Evolutionary conservation across 2,113 vertebrate genomes (phyloP), one percentile per base, ranked within the genome.

Genomic region (Galeopterus variegatus): DNA sequence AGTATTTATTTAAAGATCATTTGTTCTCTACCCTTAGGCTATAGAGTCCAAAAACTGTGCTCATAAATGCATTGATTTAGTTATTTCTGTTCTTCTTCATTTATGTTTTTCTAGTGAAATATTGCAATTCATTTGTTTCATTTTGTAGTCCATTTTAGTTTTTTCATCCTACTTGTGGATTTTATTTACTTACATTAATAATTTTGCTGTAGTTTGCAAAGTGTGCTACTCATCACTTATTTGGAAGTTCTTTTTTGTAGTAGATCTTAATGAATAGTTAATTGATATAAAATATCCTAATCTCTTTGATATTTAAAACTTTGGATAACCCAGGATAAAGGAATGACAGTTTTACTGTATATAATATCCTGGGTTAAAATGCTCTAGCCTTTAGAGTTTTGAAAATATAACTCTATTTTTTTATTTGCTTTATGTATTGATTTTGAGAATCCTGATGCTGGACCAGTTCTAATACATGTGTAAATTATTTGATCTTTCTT

Each of bases 401-500:
- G 52, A 87, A 87, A 87, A 45, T 41, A 11, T 45, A 58, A 2
- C 17, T 73, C 10, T 56, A 23, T 17, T 33, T n/a, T 87, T 73
- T 23, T n/a, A 73, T 58, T 62, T 75, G 19, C 41, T 48, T 33
- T 75, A 18, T 75, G 19, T 75, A 19, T 62, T n/a, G 86, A 24
- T 88, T 88, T 75, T 88, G 28, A 88, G 86, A 88, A 88, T 88
- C 28, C 36, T 60, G 36, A 75, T 75, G 41, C 19, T 36, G 48
- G 26, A 52, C 28, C 75, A 45, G 48, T 48, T 88, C 45, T 62
- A 75, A 7, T 62, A 50, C 41, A 50, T 45, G 23, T 62, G 28
- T 26, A 75, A 48, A 18, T 50, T 17, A 50, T 45, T 33, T 24
- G 8, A 48, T 62, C 70, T 75, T 24, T 75, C 41, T 50, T 45